phyloP scores from a whole-genome alignment of 2,797 vertebrate genomes.

The Synaphobranchus kaupii region DNA sequence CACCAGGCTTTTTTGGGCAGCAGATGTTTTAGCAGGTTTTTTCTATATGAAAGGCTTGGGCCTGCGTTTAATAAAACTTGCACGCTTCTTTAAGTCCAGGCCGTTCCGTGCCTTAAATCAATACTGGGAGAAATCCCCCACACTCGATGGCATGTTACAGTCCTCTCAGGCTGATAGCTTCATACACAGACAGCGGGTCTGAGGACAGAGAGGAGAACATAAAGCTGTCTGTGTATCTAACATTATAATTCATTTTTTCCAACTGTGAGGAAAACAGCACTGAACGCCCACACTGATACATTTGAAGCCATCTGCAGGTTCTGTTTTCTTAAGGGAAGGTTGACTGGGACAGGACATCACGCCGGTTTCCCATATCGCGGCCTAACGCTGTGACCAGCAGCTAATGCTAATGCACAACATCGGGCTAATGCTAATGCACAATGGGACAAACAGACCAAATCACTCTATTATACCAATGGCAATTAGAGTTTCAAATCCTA shows the following conservation, averaged over 20 bases:
- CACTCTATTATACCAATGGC: neutral
- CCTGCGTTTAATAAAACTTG: slow-evolving; percentile 25
- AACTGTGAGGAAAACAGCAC: neutral
- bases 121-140: slow-evolving; percentile 4
- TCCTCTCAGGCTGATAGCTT: neutral
- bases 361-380: neutral
- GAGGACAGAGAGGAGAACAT: neutral
- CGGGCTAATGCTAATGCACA: neutral
- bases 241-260: slow-evolving; percentile 7
- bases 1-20: slow-evolving; percentile 13
- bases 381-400: too few species aligned
- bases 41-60: slow-evolving; percentile 7
- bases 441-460: neutral
- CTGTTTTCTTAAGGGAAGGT: neutral
- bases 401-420: too few species aligned
- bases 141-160: neutral
- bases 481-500: neutral
- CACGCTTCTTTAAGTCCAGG: slow-evolving; percentile 19
- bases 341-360: neutral
- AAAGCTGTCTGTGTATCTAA: neutral
- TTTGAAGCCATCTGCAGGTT: neutral
- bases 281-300: neutral
- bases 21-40: slow-evolving; percentile 21
- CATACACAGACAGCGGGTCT: neutral
- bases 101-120: neutral